Conservation (phyloP, 2,113 vertebrate genomes). For the Strix uralensis region DNA sequence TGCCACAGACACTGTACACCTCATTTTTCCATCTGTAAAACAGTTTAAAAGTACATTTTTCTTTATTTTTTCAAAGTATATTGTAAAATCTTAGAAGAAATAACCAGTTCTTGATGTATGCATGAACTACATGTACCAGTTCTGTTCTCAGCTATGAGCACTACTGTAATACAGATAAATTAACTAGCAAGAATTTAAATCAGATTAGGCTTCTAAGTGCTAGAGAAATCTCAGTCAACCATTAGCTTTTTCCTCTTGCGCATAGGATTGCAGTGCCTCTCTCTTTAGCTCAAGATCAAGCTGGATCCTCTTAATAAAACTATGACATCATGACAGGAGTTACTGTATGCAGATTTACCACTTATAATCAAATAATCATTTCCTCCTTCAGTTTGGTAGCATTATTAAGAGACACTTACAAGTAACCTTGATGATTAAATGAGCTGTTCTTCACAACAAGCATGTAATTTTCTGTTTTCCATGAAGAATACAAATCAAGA, state of each 20-base stretch:
- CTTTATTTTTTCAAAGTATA: not conserved
- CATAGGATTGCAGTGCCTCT: not conserved
- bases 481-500: constrained; percentile 1
- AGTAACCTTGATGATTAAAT: constrained; percentile 51
- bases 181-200: not conserved
- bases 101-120: not conserved
- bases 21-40: not conserved
- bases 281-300: not conserved
- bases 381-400: not conserved
- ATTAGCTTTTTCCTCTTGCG: not conserved
- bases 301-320: not conserved
- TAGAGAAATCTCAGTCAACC: not conserved
- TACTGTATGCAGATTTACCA: constrained; percentile 13
- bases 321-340: not conserved
- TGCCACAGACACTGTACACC: not conserved
- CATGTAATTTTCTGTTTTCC: not conserved
- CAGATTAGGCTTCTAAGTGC: not conserved
- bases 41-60: not conserved
- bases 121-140: not conserved
- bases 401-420: constrained; percentile 48
- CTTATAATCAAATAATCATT: constrained; percentile 29
- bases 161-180: not conserved
- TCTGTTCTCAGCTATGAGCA: not conserved
- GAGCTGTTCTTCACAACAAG: constrained; percentile 14
- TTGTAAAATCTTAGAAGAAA: not conserved